Evolutionary conservation across 1,140 invertebrate genomes (phyloP).

Genomic region (Magallana ariakensis): DNA sequence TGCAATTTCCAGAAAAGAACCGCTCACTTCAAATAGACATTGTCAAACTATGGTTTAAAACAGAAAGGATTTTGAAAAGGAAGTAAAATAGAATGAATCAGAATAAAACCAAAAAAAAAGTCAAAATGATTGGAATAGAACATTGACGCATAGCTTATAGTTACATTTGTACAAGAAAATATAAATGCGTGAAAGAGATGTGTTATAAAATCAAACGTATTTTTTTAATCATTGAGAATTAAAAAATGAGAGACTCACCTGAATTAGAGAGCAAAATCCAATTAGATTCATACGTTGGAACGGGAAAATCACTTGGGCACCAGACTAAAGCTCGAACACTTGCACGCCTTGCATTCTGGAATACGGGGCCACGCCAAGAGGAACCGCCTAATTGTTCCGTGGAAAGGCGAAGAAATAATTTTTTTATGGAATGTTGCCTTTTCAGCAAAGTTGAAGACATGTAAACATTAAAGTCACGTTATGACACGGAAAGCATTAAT

Average conservation of each 20-base stretch:
- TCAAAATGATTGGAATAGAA: neutral
- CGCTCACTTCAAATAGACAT: neutral
- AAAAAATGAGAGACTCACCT: neutral
- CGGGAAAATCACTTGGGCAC: conserved; percentile 35
- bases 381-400: conserved; percentile 6
- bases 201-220: too few relatives aligned
- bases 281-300: conserved; percentile 36
- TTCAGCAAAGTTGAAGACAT: too few relatives aligned
- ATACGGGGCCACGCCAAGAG: conserved; percentile 42
- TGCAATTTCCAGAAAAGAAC: conserved; percentile 40
- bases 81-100: neutral
- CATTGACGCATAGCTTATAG: too few relatives aligned
- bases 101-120: too few relatives aligned
- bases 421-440: too few relatives aligned
- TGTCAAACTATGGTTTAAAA: neutral
- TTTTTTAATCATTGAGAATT: too few relatives aligned
- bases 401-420: too few relatives aligned
- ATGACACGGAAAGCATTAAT: too few relatives aligned
- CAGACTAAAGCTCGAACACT: conserved; percentile 39
- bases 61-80: neutral
- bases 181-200: too few relatives aligned
- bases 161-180: too few relatives aligned
- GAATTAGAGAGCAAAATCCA: conserved; percentile 33
- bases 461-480: too few relatives aligned
- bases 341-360: conserved; percentile 34